Percentiles rank a stretch among this genome's conserved stretches.
phyloP scores from a whole-genome alignment of 2,888 invertebrate genomes.

The Trichogramma dendrolimi region DNA sequence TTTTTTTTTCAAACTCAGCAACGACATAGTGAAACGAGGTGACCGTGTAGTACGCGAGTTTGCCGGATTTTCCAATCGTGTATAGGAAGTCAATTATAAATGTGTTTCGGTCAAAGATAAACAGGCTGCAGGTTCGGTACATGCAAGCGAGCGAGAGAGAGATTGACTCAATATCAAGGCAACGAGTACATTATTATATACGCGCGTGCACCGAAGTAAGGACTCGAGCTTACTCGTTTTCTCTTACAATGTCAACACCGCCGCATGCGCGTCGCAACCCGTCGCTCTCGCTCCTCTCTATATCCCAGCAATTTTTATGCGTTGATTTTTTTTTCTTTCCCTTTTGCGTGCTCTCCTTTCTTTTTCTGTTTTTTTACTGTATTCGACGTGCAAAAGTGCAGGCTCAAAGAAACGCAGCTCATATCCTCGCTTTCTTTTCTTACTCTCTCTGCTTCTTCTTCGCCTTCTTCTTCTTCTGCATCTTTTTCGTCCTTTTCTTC shows the following conservation, averaged over 20 bases:
- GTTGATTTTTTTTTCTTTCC: slow-evolving; percentile 13
- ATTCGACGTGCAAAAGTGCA: too few species aligned
- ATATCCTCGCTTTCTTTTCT: slow-evolving; percentile 12
- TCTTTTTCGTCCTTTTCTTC: slow-evolving; percentile 5
- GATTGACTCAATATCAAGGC: too few species aligned
- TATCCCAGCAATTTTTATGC: slow-evolving; percentile 13
- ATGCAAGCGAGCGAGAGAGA: too few species aligned
- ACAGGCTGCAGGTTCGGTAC: too few species aligned
- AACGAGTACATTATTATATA: too few species aligned
- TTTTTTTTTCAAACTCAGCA: too few species aligned
- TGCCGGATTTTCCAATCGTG: too few species aligned
- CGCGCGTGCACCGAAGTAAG: too few species aligned
- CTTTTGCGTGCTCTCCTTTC: slow-evolving; percentile 5
- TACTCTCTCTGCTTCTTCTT: slow-evolving; percentile 23
- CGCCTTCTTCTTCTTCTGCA: slow-evolving; percentile 11
- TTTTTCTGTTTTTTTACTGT: slow-evolving; percentile 14
- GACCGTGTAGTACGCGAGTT: not conserved
- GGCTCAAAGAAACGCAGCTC: not conserved
- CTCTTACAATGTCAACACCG: too few species aligned
- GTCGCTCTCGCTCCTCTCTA: slow-evolving; percentile 22
- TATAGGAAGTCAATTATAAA: too few species aligned
- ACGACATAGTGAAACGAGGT: not conserved
- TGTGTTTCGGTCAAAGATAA: too few species aligned
- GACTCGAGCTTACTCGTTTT: too few species aligned
- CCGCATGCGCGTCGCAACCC: slow-evolving; percentile 8